Evolutionary conservation across 2,797 vertebrate genomes (phyloP).

Genomic region (Eleutherodactylus coqui): DNA sequence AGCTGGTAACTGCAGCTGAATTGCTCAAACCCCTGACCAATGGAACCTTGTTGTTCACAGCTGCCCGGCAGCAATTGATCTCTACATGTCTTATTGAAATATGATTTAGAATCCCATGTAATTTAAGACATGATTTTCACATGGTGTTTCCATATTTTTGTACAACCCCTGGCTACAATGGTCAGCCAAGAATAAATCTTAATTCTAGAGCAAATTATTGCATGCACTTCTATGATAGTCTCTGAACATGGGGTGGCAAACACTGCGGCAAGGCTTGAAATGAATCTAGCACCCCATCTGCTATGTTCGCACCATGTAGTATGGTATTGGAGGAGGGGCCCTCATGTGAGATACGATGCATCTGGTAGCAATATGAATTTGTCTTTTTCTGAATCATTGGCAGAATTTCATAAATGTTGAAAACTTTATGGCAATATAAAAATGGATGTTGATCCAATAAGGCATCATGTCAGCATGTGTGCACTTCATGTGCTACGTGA

Average conservation of each 20-base stretch:
- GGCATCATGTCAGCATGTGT: background rate
- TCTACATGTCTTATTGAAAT: no score
- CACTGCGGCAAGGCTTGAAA: no score
- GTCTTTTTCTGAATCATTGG: background rate
- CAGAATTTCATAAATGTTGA: background rate
- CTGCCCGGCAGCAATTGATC: no score
- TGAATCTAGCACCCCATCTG: no score
- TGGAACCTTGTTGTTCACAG: no score
- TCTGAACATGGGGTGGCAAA: background rate
- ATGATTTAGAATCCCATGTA: no score
- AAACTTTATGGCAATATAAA: background rate
- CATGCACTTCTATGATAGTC: background rate
- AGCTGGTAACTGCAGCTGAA: no score
- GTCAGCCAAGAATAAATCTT: background rate
- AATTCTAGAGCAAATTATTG: background rate
- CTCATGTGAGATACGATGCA: background rate
- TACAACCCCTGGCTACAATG: background rate
- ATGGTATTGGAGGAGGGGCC: background rate
- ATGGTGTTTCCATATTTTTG: no score
- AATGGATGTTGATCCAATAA: conserved; percentile 4
- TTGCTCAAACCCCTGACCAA: no score
- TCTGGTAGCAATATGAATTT: conserved; percentile 18
- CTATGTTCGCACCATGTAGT: no score
- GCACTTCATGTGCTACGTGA: background rate
- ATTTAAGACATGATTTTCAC: no score